Base-by-base conservation (phyloP, 2,113 vertebrate species). In the Chloroceryle aenea region DNA sequence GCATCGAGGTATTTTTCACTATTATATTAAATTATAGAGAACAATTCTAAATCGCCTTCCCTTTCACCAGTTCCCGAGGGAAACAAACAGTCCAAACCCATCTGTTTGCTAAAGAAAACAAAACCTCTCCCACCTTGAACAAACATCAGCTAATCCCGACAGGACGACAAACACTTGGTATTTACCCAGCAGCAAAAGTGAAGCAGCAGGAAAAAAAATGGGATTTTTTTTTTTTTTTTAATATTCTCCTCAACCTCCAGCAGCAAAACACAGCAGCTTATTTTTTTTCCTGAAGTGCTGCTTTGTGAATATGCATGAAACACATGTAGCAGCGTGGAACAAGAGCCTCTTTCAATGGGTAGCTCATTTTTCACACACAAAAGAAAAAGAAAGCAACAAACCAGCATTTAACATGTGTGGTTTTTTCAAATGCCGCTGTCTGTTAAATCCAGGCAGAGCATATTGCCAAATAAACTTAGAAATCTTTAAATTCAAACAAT, bases 251-350 rank as follows among this genome's bases (percentile, higher is more conserved):
- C 71, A 63, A 80, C 74, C 67, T 94, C 87, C 92, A 92, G 87
- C 79, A 96, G 87, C 75, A 85, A 63, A 88, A 55, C 85, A 83
- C 71, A 90, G 87, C 63, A 30, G 79, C 59, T 14, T 11, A n/a
- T 77, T 50, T 25, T 50, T 48, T 50, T 88, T 85, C 90, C 93
- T 20, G 22, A 90, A 17, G 59, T 34, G 34, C 59, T 74, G 77
- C 85, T 74, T 67, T 59, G 90, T 94, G 92, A 92, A 91, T 90
- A 94, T 83, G 79, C 63, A 92, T 84, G 79, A 74, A 96, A 71
- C 68, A 73, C 48, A 0, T 34, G 61, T 32, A 76, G 59, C 38
- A 15, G 66, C 21, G 64, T 66, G 67, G 50, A 91, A 80, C 5
- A 0, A 69, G 47, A 59, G 88, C 93, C 55, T 53, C 82, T 85